Conservation (phyloP, 2,797 vertebrate genomes). For the Anguilla marmorata region DNA sequence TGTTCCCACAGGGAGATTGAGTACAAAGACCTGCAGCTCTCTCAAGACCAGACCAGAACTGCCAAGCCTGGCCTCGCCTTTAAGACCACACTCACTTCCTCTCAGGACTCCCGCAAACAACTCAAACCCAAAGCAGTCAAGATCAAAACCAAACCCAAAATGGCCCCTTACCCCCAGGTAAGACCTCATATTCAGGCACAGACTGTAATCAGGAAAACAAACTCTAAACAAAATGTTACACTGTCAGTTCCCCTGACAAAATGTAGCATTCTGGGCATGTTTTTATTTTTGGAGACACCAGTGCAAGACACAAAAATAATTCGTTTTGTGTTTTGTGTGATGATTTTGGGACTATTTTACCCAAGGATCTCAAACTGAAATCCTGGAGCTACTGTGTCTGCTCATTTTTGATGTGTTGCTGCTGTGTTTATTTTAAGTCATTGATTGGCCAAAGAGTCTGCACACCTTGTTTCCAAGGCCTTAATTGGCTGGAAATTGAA, state of each 20-base stretch:
- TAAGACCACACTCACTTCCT: conserved; percentile 72
- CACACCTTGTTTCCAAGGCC: not conserved
- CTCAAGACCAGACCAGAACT: conserved; percentile 81
- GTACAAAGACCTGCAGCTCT: conserved; percentile 86
- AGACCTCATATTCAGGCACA: not conserved
- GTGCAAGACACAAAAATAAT: not conserved
- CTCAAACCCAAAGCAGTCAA: conserved; percentile 80
- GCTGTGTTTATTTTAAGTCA: not conserved
- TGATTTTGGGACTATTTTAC: not conserved
- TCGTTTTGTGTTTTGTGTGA: not conserved
- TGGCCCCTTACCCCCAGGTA: conserved; percentile 86
- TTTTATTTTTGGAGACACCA: not conserved
- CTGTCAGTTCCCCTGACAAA: not conserved
- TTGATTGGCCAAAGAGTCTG: not conserved
- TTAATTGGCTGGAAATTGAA: not conserved
- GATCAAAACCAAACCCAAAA: conserved; percentile 80
- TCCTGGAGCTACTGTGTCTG: not conserved
- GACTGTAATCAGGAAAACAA: not conserved
- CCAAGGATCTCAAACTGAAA: not conserved
- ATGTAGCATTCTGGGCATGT: not conserved
- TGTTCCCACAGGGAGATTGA: conserved; percentile 81
- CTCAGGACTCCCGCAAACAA: conserved; percentile 82
- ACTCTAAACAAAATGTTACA: not conserved
- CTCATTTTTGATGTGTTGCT: not conserved
- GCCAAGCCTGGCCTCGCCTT: conserved; percentile 74